Percentiles rank a stretch among this genome's conserved stretches.
Conservation (phyloP, 2,888 invertebrate species). For the Tetanocera ferruginea region DNA sequence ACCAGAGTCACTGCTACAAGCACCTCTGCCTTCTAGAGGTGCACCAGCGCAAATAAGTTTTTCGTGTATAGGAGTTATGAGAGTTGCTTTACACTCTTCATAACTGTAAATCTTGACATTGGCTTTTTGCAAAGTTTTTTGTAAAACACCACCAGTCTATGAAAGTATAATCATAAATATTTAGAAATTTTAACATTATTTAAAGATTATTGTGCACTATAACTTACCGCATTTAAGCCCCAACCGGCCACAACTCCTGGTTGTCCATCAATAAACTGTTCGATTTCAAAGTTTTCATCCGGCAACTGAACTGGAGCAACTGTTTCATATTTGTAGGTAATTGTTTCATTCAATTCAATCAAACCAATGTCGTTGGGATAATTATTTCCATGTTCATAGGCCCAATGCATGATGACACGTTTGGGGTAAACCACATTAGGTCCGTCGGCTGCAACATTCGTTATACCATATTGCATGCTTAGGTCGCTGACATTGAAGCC, state of each 20-base stretch:
- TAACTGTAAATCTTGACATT: conserved; percentile 65
- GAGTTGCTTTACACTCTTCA: conserved; percentile 61
- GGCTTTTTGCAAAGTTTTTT: conserved; percentile 65
- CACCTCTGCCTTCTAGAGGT: conserved; percentile 61
- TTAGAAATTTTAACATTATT: not conserved
- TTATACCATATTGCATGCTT: conserved; percentile 59
- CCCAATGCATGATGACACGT: conserved; percentile 62
- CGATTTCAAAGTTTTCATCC: conserved; percentile 51
- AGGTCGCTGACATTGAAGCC: conserved; percentile 42
- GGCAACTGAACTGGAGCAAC: conserved; percentile 61
- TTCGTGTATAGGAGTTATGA: conserved; percentile 50
- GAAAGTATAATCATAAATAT: too few relatives aligned
- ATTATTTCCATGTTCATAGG: conserved; percentile 53
- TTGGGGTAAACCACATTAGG: conserved; percentile 57
- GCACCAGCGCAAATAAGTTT: conserved; percentile 69
- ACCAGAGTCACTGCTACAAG: conserved; percentile 66
- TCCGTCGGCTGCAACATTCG: conserved; percentile 49
- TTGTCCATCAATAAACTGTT: conserved; percentile 53
- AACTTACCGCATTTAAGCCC: conserved; percentile 61
- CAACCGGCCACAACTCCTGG: conserved; percentile 60
- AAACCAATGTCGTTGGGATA: conserved; percentile 70
- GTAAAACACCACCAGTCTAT: conserved; percentile 63
- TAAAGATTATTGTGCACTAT: not conserved
- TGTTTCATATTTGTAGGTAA: conserved; percentile 55
- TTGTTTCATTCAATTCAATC: conserved; percentile 58